phyloP scores from a whole-genome alignment of 2,888 invertebrate species.

The Euspilapteryx auroguttella region DNA sequence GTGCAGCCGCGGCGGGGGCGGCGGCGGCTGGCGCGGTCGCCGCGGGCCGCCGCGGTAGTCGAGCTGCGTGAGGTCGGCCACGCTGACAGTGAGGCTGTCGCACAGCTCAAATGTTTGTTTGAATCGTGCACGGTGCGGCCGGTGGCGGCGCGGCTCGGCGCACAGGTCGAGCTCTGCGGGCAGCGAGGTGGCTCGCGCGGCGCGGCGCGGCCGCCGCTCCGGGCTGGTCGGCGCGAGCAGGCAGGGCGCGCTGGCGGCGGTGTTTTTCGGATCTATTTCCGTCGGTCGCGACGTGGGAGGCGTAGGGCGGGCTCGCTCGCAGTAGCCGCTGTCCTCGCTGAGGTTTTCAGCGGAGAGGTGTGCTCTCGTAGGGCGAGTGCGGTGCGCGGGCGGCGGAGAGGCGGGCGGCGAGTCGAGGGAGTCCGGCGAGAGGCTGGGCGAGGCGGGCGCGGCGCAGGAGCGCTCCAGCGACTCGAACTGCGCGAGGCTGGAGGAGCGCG shows the following conservation, averaged over 20 bases:
- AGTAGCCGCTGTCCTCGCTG: slow-evolving; percentile 79
- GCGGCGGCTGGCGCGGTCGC: slow-evolving; percentile 36
- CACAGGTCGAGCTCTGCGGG: slow-evolving; percentile 70
- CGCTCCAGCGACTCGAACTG: slow-evolving; percentile 84
- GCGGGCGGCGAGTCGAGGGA: slow-evolving; percentile 44
- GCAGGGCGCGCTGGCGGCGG: slow-evolving; percentile 39
- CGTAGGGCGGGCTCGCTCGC: slow-evolving; percentile 57
- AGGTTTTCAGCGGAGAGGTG: slow-evolving; percentile 76
- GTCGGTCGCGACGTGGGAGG: slow-evolving; percentile 23
- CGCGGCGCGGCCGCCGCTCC: slow-evolving; percentile 30
- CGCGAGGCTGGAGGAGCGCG: slow-evolving; percentile 78
- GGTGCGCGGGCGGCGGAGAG: slow-evolving; percentile 31
- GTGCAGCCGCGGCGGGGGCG: slow-evolving; percentile 27
- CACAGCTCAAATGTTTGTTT: slow-evolving; percentile 47
- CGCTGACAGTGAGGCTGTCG: slow-evolving; percentile 61
- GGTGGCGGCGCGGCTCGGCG: slow-evolving; percentile 36
- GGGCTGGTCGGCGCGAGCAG: slow-evolving; percentile 26
- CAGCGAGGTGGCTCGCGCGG: slow-evolving; percentile 52
- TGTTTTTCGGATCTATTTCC: slow-evolving; percentile 18
- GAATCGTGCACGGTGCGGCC: slow-evolving; percentile 35
- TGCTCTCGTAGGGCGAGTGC: slow-evolving; percentile 25
- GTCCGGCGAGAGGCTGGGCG: slow-evolving; percentile 49
- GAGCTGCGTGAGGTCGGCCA: slow-evolving; percentile 63
- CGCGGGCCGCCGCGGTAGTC: slow-evolving; percentile 49
- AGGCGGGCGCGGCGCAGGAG: slow-evolving; percentile 45